A percentile compares a stretch with the other conserved stretches of the same genome.
These are phyloP conservation scores for Mesoligia furuncula DNA, from an alignment of 2,888 invertebrate species.

Conservation along the genomic window DNA sequence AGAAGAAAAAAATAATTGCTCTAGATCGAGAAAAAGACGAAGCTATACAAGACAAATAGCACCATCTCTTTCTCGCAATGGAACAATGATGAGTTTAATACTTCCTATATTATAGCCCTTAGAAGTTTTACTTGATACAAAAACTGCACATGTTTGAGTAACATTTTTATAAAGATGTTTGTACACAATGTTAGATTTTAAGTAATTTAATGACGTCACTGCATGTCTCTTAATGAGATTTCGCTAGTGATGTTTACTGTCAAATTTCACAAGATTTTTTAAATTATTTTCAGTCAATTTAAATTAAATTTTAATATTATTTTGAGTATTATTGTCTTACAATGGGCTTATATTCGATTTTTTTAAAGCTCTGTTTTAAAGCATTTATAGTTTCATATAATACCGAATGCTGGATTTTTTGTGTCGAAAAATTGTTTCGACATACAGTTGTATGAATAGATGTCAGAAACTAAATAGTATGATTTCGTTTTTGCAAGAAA, in stretches of 20 bases:
- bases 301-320: neutral
- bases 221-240: neutral
- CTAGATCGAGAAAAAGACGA: neutral
- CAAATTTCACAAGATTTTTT: conserved; percentile 6
- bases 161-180: conserved; percentile 16
- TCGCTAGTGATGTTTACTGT: conserved; percentile 3
- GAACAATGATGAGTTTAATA: neutral
- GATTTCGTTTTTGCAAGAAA: conserved; percentile 57
- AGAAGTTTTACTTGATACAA: conserved; percentile 46
- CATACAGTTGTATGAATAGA: neutral
- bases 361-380: neutral
- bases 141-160: conserved; percentile 34
- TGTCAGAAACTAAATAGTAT: neutral
- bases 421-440: neutral
- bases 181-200: conserved; percentile 32
- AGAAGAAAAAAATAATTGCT: neutral
- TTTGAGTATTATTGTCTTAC: conserved; percentile 1
- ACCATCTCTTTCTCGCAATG: conserved; percentile 5
- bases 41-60: conserved; percentile 5
- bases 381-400: conserved; percentile 35
- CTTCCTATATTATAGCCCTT: neutral
- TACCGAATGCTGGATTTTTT: neutral
- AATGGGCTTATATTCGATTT: neutral
- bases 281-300: conserved; percentile 16
- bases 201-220: conserved; percentile 20